A percentile compares a stretch with the other conserved stretches of the same genome.
Evolutionary conservation across 1,140 invertebrate genomes (phyloP).

Genomic region (Mylabris phalerata): DNA sequence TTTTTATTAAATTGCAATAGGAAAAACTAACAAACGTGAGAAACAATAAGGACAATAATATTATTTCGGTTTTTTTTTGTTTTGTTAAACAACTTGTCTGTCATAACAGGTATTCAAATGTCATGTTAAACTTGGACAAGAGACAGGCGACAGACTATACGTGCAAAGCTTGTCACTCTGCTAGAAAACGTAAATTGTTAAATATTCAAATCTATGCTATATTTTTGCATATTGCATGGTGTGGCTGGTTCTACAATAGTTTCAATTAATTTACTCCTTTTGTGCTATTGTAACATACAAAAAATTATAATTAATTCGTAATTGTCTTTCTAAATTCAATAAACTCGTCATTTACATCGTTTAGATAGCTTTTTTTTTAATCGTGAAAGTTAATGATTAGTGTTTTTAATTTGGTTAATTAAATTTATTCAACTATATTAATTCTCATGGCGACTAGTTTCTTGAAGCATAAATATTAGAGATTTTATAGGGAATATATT

Average conservation of each 20-base stretch:
- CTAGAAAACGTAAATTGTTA: conserved; percentile 27
- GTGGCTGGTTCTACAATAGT: background rate
- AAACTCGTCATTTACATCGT: too few species aligned
- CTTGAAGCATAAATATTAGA: conserved; percentile 32
- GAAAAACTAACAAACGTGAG: background rate
- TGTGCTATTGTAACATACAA: too few species aligned
- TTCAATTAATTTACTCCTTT: too few species aligned
- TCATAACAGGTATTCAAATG: conserved; percentile 31
- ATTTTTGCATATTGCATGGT: conserved; percentile 23
- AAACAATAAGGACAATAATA: conserved; percentile 30
- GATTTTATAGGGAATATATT: conserved; percentile 37
- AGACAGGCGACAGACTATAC: conserved; percentile 28
- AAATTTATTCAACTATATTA: conserved; percentile 26
- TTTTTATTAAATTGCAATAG: background rate
- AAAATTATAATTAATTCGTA: too few species aligned
- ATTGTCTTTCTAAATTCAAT: too few species aligned
- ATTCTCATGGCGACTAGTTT: conserved; percentile 30
- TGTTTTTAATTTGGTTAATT: conserved; percentile 25
- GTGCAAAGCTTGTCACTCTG: conserved; percentile 30
- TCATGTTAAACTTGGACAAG: conserved; percentile 30
- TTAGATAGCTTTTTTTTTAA: background rate
- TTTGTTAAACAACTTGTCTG: conserved; percentile 26
- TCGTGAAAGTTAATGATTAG: conserved; percentile 14
- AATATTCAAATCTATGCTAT: conserved; percentile 26
- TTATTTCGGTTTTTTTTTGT: conserved; percentile 1